Evolutionary conservation across 1,140 invertebrate genomes (phyloP), one percentile per base, ranked within the genome.

Genomic region (Drosophila nigromelanica): DNA sequence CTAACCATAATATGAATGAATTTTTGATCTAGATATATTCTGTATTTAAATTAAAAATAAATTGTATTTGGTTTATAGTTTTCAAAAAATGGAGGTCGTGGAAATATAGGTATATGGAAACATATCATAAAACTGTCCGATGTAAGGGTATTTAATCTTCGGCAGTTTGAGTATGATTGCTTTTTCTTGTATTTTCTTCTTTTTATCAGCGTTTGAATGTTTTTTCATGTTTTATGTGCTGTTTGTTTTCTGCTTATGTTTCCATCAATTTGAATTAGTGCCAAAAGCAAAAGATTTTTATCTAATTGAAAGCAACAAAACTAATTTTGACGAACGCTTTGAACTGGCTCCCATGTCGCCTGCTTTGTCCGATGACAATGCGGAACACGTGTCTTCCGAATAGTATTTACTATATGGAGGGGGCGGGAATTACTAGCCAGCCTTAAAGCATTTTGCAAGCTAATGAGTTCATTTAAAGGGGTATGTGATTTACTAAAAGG

Each of bases 191-290:
- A 14, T 14, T 11, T 35, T 21, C 30, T 30, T 56, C 12, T 35
- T 39, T 24, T 21, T 48, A 12, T 21, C 14, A 50, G 12, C 15
- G 47, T 48, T 56, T 33, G 7, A 5, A 35, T 35, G 33, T 35
- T 8, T 35, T 21, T 35, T 33, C 33, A 27, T 64, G 52, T 71
- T 71, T 66, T 51, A 43, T 71, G 68, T 8, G 37, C 30, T 51
- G 56, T 47, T 40, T 64, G 55, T 48, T 48, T 15, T 24, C 48
- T 35, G 63, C 47, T 52, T 21, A 55, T 72, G 69, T 72, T 73
- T 60, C 15, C 55, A 68, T 75, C 68, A 15, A 24, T 42, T 75
- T 66, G 55, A 72, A 72, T 72, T 75, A 72, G 73, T 51, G 37
- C 14, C 54, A 67, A 40, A 33, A 15, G 37, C 48, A 18, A 30